Percentiles rank a stretch among this genome's conserved stretches.
These are phyloP conservation scores for Dysmachus trigonus DNA, from an alignment of 2,888 invertebrate genomes.

Conservation along the genomic window DNA sequence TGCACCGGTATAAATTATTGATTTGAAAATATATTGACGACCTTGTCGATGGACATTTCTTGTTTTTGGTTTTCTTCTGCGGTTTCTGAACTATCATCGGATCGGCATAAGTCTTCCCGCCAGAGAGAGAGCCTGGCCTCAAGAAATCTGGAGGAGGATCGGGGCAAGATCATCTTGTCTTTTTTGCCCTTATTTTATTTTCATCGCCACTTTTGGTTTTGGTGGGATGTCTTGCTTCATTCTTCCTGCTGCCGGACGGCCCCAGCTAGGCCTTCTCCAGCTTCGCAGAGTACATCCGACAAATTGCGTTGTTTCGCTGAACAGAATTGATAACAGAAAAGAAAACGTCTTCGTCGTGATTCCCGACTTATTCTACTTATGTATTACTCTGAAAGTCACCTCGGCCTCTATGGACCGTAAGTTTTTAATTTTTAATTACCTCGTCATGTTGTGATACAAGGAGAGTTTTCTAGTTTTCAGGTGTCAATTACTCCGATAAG, in stretches of 20 bases:
- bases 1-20: constrained; percentile 35
- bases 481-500: constrained; percentile 35
- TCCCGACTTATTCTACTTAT: not conserved
- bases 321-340: constrained; percentile 25
- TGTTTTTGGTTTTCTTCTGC: constrained; percentile 11
- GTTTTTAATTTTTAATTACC: constrained; percentile 37
- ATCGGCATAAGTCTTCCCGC: constrained; percentile 1
- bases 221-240: not conserved
- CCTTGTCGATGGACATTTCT: constrained; percentile 44
- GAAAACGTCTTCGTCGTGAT: constrained; percentile 22
- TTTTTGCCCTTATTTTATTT: not conserved
- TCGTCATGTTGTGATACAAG: constrained; percentile 28
- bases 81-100: not conserved
- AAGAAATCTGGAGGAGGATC: constrained; percentile 40
- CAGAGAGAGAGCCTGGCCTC: not conserved
- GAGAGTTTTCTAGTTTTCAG: constrained; percentile 36
- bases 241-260: not conserved
- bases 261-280: not conserved
- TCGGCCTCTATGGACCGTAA: not conserved
- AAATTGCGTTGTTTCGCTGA: constrained; percentile 38
- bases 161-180: not conserved
- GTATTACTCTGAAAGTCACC: not conserved
- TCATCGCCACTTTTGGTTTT: constrained; percentile 1
- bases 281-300: not conserved
- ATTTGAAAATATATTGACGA: constrained; percentile 43